These are phyloP conservation scores for Palythoa grandis DNA, from an alignment of 92 coral and sea anemone genomes.

Conservation along the genomic window DNA sequence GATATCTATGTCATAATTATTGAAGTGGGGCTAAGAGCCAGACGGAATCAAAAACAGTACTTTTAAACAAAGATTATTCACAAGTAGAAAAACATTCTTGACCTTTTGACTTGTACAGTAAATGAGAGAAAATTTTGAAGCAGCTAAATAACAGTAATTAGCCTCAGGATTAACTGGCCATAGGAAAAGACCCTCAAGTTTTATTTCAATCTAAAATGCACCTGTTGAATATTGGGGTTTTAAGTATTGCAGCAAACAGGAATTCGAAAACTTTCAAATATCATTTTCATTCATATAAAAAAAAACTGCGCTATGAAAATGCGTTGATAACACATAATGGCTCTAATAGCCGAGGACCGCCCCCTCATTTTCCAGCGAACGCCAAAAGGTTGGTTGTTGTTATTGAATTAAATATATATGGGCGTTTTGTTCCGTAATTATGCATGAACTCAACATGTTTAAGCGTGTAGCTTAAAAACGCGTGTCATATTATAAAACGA, in stretches of 20 bases:
- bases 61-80: conserved; percentile 33
- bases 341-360: conserved; percentile 14
- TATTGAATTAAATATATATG: not conserved
- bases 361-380: conserved; percentile 35
- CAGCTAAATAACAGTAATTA: not conserved
- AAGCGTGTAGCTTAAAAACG: conserved; percentile 3
- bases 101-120: conserved; percentile 3
- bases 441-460: not conserved
- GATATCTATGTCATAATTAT: conserved; percentile 22
- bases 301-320: conserved; percentile 14
- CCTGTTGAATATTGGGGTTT: not conserved
- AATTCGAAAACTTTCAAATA: not conserved
- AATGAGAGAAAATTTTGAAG: not conserved
- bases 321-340: conserved; percentile 26
- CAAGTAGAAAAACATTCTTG: conserved; percentile 16
- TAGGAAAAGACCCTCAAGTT: not conserved
- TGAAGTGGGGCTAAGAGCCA: conserved; percentile 26
- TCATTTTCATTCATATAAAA: not conserved
- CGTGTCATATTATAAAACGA: conserved; percentile 17
- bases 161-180: not conserved
- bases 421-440: not conserved
- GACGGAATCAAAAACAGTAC: conserved; percentile 14
- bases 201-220: not conserved
- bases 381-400: not conserved
- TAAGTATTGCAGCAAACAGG: not conserved